phyloP scores from a whole-genome alignment of 2,797 vertebrate genomes.

The Girardinus metallicus region DNA sequence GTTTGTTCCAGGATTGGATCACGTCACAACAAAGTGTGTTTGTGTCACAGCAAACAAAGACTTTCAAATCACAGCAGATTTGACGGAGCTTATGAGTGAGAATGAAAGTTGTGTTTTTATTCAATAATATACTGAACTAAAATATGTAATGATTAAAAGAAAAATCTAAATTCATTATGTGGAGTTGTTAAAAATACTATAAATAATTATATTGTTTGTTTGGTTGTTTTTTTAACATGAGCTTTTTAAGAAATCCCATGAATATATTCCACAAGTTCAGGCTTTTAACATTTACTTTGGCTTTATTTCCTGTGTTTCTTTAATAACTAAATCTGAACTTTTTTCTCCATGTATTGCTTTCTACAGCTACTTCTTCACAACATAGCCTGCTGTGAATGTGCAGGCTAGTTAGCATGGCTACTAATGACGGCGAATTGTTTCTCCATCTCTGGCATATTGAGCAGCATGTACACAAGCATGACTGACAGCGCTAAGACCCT shows the following conservation, averaged over 20 bases:
- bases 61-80: constrained; percentile 26
- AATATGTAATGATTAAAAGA: constrained; percentile 1
- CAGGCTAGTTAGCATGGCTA: no score
- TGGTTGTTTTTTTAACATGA: background rate
- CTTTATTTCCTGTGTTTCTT: background rate
- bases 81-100: background rate
- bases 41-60: constrained; percentile 24
- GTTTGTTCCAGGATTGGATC: constrained; percentile 39
- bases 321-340: background rate
- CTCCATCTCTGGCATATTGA: no score
- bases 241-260: background rate
- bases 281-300: background rate
- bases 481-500: no score
- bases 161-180: background rate
- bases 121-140: background rate
- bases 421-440: no score
- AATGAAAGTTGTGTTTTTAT: constrained; percentile 26
- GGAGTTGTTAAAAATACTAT: background rate
- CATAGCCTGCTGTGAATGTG: no score
- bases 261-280: background rate
- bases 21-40: constrained; percentile 27
- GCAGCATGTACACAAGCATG: no score
- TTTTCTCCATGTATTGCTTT: background rate
- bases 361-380: no score
- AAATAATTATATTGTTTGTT: background rate